Evolutionary conservation across 2,888 invertebrate species (phyloP).

Genomic region (Chymomyza caudatula): DNA sequence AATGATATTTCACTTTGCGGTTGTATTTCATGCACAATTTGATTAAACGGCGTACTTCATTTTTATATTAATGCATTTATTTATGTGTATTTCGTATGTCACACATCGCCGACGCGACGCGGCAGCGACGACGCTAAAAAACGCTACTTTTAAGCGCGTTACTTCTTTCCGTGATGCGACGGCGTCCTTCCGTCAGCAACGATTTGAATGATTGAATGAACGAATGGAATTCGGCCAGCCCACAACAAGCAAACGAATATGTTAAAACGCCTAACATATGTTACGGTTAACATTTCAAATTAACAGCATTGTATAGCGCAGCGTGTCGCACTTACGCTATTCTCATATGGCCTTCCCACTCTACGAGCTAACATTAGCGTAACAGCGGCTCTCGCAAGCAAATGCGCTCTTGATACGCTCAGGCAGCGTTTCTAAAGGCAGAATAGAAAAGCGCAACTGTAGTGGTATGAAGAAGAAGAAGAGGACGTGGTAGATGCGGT

Average conservation of each 20-base stretch:
- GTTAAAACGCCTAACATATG: neutral
- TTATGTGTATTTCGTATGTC: conserved; percentile 15
- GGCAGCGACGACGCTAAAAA: conserved; percentile 44
- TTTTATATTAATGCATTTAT: conserved; percentile 19
- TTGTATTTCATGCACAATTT: neutral
- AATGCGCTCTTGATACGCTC: neutral
- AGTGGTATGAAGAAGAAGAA: neutral
- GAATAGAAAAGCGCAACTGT: neutral
- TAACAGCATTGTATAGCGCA: neutral
- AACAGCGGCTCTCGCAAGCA: neutral
- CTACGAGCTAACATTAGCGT: neutral
- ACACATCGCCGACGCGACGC: conserved; percentile 50
- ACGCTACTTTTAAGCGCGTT: conserved; percentile 36
- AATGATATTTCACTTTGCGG: neutral
- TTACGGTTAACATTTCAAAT: neutral
- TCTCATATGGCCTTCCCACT: neutral
- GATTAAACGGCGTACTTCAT: conserved; percentile 10
- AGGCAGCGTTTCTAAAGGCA: neutral
- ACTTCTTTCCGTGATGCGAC: conserved; percentile 41
- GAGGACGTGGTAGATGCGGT: too few species aligned
- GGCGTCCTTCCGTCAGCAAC: conserved; percentile 75
- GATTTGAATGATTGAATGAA: conserved; percentile 78
- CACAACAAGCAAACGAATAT: neutral
- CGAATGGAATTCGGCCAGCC: too few species aligned
- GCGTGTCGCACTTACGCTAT: neutral